Percentiles rank a stretch among this genome's conserved stretches.
phyloP scores from a whole-genome alignment of 2,888 invertebrate species.

The Laothoe populi region DNA sequence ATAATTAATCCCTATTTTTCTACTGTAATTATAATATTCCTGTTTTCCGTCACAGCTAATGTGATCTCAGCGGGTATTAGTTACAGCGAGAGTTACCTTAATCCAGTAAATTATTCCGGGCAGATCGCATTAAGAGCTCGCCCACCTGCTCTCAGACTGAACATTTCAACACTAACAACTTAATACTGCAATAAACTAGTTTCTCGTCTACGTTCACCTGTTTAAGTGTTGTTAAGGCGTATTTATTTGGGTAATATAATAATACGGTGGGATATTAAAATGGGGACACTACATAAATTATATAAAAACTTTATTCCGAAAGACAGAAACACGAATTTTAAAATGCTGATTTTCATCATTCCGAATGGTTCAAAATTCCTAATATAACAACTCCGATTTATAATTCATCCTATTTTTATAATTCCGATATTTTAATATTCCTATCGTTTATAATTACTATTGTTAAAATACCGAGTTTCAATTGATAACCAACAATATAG shows the following conservation, averaged over 20 bases:
- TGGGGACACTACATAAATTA: no score
- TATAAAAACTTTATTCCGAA: no score
- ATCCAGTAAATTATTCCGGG: slow-evolving; percentile 21
- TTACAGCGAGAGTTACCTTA: slow-evolving; percentile 13
- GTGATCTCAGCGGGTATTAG: slow-evolving; percentile 9
- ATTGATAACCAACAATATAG: no score
- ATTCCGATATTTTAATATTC: no score
- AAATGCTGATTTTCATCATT: no score
- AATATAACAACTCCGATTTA: no score
- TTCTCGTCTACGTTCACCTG: slow-evolving; percentile 7
- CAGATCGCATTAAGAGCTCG: slow-evolving; percentile 17
- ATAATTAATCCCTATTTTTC: background rate
- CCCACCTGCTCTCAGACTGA: slow-evolving; percentile 18
- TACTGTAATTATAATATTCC: background rate
- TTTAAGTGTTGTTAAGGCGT: slow-evolving; percentile 3
- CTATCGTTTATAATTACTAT: no score
- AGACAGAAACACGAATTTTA: no score
- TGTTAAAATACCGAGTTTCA: no score
- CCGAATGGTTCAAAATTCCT: no score
- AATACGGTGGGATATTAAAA: background rate
- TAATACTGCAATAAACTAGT: slow-evolving; percentile 7
- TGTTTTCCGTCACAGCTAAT: slow-evolving; percentile 4
- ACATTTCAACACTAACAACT: slow-evolving; percentile 23
- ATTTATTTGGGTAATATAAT: background rate
- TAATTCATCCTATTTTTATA: no score